Evolutionary conservation across 35 echinoderm and acorn worm genomes (phyloP).

Genomic region (Heliocidaris tuberculata): DNA sequence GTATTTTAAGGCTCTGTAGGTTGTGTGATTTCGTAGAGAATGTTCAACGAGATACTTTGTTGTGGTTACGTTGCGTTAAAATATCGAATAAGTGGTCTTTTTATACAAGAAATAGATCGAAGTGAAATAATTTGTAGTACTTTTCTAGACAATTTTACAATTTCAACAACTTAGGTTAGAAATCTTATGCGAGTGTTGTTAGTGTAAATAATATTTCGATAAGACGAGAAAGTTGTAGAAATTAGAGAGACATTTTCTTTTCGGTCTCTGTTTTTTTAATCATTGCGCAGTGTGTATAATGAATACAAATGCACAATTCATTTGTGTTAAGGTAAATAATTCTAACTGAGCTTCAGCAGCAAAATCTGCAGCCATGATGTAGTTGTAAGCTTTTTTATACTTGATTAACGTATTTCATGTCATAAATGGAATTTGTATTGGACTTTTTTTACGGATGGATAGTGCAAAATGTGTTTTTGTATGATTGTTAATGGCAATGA

Average conservation of each 20-base stretch:
- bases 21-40: too few species aligned
- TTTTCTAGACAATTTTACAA: background rate
- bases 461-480: background rate
- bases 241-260: background rate
- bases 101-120: background rate
- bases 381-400: background rate
- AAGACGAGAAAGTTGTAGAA: background rate
- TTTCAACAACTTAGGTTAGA: background rate
- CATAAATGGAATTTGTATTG: background rate
- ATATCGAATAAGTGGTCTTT: background rate
- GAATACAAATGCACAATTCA: background rate
- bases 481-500: background rate
- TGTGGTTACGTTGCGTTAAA: background rate
- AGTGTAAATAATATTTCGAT: background rate
- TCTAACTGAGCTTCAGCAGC: background rate
- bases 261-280: background rate
- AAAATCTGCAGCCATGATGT: background rate
- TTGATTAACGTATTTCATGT: background rate
- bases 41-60: too few species aligned
- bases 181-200: background rate
- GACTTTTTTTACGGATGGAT: background rate
- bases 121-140: constrained; percentile 1
- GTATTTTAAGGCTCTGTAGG: too few species aligned
- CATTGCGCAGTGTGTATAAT: background rate
- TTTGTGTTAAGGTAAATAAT: background rate